phyloP scores from a whole-genome alignment of 1,140 invertebrate genomes.

The Tyrophagus putrescentiae region DNA sequence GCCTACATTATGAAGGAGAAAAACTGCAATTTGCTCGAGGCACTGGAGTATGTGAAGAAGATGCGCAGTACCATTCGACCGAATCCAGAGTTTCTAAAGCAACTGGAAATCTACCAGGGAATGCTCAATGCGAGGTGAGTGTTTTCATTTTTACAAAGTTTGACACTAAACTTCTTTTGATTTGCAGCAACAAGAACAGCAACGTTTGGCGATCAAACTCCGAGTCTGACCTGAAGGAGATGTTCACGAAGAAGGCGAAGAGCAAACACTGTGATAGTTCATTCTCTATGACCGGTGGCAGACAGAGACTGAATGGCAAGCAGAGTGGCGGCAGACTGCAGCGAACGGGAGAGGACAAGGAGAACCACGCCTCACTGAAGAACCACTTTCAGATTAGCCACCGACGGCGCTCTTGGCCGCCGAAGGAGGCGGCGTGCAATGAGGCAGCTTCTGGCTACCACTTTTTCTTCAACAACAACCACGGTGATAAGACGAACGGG shows the following conservation, averaged over 20 bases:
- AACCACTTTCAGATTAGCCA: conserved; percentile 23
- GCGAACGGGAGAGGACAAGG: background rate
- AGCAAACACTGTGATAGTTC: conserved; percentile 19
- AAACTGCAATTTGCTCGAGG: conserved; percentile 54
- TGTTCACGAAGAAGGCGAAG: conserved; percentile 10
- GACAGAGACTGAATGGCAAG: too few species aligned
- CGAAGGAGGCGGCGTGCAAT: conserved; percentile 37
- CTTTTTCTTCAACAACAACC: background rate
- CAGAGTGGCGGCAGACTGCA: conserved; percentile 13
- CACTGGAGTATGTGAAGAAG: conserved; percentile 36
- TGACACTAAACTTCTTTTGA: conserved; percentile 16
- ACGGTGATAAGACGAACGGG: background rate
- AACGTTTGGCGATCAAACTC: conserved; percentile 72
- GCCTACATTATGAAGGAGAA: conserved; percentile 75
- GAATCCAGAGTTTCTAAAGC: conserved; percentile 21
- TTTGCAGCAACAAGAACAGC: conserved; percentile 61
- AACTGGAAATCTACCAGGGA: conserved; percentile 69
- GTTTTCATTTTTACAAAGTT: conserved; percentile 13
- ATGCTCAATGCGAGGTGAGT: conserved; percentile 77
- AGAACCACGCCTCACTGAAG: conserved; percentile 14
- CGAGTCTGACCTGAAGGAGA: conserved; percentile 51
- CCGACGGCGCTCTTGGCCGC: conserved; percentile 65
- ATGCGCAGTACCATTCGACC: conserved; percentile 18
- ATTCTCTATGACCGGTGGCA: too few species aligned
- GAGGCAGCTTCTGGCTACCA: background rate